Evolutionary conservation across 2,888 invertebrate genomes (phyloP).

Genomic region (Falcaria lacertinaria): DNA sequence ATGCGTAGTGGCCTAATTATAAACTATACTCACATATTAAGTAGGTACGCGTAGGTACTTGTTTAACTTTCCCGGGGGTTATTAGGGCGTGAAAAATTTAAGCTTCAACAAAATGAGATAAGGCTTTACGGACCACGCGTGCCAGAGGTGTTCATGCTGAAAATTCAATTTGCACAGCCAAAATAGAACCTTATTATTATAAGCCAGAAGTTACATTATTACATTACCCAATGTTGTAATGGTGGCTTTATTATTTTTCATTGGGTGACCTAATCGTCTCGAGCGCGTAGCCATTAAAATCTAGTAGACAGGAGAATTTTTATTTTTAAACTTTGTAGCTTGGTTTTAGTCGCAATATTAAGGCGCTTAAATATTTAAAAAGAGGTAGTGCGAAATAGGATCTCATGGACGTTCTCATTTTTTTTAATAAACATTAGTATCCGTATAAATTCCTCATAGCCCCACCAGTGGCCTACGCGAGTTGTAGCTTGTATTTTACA

Average conservation of each 20-base stretch:
- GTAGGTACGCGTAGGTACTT: slow-evolving; percentile 3
- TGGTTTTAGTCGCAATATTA: too few species aligned
- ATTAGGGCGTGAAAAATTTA: slow-evolving; percentile 35
- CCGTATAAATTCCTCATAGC: too few species aligned
- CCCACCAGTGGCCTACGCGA: too few species aligned
- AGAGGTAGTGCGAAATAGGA: too few species aligned
- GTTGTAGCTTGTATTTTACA: too few species aligned
- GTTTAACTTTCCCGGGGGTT: slow-evolving; percentile 15
- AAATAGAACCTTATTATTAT: slow-evolving; percentile 2
- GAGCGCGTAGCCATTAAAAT: not conserved
- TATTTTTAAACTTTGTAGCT: too few species aligned
- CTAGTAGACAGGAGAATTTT: too few species aligned
- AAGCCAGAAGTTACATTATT: slow-evolving; percentile 1
- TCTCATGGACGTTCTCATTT: too few species aligned
- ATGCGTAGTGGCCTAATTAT: too few species aligned
- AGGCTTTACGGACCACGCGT: slow-evolving; percentile 23
- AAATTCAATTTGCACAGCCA: not conserved
- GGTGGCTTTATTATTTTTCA: slow-evolving; percentile 1
- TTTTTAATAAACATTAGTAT: too few species aligned
- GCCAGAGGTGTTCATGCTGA: slow-evolving; percentile 17
- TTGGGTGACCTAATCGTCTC: not conserved
- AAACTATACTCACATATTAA: too few species aligned
- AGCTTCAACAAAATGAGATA: slow-evolving; percentile 33
- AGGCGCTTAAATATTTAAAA: too few species aligned
- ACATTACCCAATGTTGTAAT: not conserved